A percentile compares a stretch with the other conserved stretches of the same genome.
These are phyloP conservation scores for Echinarachnius parma DNA, from an alignment of 53 echinoderm and acorn worm genomes.

Conservation along the genomic window DNA sequence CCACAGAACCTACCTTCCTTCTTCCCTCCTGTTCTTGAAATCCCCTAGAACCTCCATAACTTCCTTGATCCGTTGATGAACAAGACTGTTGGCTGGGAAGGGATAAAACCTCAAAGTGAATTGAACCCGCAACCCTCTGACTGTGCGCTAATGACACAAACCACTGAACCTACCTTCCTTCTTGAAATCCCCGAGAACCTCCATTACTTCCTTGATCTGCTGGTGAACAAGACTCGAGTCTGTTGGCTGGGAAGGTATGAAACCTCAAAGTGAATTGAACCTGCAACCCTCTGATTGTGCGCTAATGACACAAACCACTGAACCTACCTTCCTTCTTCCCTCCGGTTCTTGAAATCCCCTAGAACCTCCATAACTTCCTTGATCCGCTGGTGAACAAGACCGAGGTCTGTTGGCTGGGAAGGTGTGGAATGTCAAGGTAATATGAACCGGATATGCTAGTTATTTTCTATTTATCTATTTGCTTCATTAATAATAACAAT, in stretches of 20 bases:
- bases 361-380: slow-evolving; percentile 95
- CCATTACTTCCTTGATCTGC: slow-evolving; percentile 92
- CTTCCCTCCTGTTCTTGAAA: slow-evolving; percentile 80
- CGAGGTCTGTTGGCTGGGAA: slow-evolving; percentile 78
- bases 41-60: slow-evolving; percentile 91
- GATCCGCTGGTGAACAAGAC: slow-evolving; percentile 76
- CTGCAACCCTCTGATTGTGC: too few species aligned
- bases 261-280: slow-evolving; percentile 63
- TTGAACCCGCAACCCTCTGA: too few species aligned
- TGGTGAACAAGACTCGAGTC: slow-evolving; percentile 80
- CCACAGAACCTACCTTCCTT: slow-evolving; percentile 79
- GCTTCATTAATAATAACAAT: too few species aligned
- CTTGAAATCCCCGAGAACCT: slow-evolving; percentile 90
- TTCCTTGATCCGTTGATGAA: slow-evolving; percentile 89
- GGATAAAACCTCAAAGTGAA: too few species aligned
- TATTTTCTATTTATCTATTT: too few species aligned
- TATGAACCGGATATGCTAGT: too few species aligned
- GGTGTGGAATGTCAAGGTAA: slow-evolving; percentile 72
- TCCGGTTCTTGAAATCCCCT: slow-evolving; percentile 85
- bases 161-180: slow-evolving; percentile 68
- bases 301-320: too few species aligned
- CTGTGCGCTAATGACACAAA: too few species aligned
- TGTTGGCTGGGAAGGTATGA: slow-evolving; percentile 69
- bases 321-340: slow-evolving; percentile 70
- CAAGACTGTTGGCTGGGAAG: too few species aligned